Conservation (phyloP, 2,113 vertebrate genomes). For the Prunella fulvescens region DNA sequence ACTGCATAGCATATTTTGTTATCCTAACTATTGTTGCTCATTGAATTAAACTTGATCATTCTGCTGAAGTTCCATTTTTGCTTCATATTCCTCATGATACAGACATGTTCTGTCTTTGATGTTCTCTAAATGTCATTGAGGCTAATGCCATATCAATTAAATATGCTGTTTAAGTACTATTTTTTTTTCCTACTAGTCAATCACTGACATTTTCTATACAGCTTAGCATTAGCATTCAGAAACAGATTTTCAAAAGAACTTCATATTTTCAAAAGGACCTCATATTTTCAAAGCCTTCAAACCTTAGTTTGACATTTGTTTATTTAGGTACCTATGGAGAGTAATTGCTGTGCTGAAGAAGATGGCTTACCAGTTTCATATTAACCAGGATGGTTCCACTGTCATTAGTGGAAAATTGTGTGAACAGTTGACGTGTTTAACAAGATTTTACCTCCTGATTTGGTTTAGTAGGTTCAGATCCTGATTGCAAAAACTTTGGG, state of each 20-base stretch:
- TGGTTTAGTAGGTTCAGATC: background rate
- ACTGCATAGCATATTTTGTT: conserved; percentile 33
- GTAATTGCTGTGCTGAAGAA: background rate
- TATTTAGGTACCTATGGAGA: background rate
- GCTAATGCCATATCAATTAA: conserved; percentile 28
- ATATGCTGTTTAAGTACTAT: background rate
- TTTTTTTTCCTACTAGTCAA: background rate
- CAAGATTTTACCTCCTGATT: background rate
- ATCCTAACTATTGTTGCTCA: background rate
- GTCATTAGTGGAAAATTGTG: background rate
- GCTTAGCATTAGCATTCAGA: background rate
- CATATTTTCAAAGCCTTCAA: background rate
- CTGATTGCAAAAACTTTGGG: background rate
- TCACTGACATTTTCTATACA: background rate
- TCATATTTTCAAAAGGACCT: background rate
- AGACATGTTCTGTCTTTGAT: background rate
- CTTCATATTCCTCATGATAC: background rate
- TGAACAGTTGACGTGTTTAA: background rate
- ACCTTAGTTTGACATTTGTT: background rate
- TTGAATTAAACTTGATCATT: conserved; percentile 25
- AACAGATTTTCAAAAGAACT: background rate
- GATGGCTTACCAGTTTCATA: background rate
- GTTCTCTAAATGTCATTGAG: background rate
- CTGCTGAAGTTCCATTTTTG: conserved; percentile 16
- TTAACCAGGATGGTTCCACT: background rate